Percentiles rank a stretch among this genome's conserved stretches.
Conservation (phyloP, 2,113 vertebrate species). For the Phyllostomus discolor region DNA sequence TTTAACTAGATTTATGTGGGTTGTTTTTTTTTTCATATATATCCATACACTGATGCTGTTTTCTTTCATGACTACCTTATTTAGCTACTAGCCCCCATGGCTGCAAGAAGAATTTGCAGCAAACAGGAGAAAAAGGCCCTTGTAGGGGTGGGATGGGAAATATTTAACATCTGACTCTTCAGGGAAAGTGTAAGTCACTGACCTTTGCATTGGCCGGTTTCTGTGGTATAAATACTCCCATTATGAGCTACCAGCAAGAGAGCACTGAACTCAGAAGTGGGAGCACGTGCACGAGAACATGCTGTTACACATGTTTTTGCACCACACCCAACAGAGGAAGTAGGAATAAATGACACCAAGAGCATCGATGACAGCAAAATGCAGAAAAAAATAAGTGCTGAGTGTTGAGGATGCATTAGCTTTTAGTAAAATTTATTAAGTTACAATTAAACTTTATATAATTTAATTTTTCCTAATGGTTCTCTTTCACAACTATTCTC, state of each 20-base stretch:
- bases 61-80: neutral
- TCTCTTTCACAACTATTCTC: neutral
- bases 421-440: neutral
- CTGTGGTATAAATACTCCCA: neutral
- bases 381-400: neutral
- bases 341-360: neutral
- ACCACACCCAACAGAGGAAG: neutral
- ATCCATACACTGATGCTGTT: neutral
- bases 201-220: neutral
- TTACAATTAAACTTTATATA: neutral
- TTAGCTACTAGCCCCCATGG: neutral
- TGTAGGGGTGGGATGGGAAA: neutral
- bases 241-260: neutral
- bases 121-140: neutral
- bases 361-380: neutral
- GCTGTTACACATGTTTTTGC: accelerated
- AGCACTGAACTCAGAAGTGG: neutral
- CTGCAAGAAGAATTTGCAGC: neutral
- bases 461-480: neutral
- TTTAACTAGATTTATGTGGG: conserved; percentile 42
- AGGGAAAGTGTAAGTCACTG: neutral
- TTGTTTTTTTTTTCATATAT: neutral
- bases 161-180: neutral
- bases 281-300: neutral
- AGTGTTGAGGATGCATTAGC: neutral